Conservation (phyloP, 2,113 vertebrate genomes). For the Conger conger region DNA sequence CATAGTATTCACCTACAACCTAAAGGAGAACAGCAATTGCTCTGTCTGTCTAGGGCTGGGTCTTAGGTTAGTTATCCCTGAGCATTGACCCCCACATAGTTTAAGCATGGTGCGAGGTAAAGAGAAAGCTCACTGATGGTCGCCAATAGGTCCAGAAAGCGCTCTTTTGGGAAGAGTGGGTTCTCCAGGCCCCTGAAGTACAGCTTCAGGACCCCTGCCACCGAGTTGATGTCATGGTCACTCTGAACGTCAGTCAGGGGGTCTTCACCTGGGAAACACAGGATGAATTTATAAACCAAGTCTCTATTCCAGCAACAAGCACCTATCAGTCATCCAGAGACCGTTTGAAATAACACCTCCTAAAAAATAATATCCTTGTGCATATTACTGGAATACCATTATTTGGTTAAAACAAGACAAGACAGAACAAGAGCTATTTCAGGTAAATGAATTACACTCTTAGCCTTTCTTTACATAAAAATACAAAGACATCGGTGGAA, state of each 20-base stretch:
- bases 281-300: neutral
- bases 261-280: slow-evolving; percentile 82
- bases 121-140: slow-evolving; percentile 87
- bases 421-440: too few species aligned
- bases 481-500: neutral
- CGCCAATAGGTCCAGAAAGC: slow-evolving; percentile 93
- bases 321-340: neutral
- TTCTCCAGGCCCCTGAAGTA: slow-evolving; percentile 98
- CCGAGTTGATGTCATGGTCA: slow-evolving; percentile 95
- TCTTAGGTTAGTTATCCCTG: neutral
- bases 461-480: neutral
- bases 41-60: neutral
- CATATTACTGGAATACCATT: neutral
- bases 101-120: neutral
- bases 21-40: neutral
- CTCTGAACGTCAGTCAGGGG: slow-evolving; percentile 91
- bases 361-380: neutral
- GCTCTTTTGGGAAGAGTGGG: slow-evolving; percentile 95
- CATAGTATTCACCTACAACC: neutral
- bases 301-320: neutral
- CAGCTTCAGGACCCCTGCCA: slow-evolving; percentile 94
- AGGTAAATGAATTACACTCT: neutral
- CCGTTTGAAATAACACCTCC: neutral
- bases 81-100: neutral
- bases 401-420: neutral